These are phyloP conservation scores for Brachystomella parvula DNA, from an alignment of 1,140 invertebrate genomes.

Conservation along the genomic window DNA sequence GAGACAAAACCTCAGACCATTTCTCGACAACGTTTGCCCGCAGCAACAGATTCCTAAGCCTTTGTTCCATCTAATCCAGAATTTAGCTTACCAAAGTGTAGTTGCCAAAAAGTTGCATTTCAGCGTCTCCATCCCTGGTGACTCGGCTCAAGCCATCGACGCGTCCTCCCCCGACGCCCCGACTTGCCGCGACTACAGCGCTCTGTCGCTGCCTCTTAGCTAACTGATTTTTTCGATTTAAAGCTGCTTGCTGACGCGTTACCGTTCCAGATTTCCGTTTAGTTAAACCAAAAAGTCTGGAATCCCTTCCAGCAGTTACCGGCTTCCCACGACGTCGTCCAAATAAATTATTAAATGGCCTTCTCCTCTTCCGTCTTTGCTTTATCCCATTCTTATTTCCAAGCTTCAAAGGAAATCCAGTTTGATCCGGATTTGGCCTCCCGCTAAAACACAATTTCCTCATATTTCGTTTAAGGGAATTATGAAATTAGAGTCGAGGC, in stretches of 20 bases:
- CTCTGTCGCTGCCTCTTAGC: neutral
- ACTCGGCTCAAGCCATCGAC: slow-evolving; percentile 33
- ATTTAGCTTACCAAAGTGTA: slow-evolving; percentile 38
- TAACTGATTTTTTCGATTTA: neutral
- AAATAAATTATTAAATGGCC: neutral
- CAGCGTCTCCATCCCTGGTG: slow-evolving; percentile 34
- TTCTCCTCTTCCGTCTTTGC: slow-evolving; percentile 13
- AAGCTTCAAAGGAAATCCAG: neutral
- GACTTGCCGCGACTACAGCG: slow-evolving; percentile 8
- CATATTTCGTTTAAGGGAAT: neutral
- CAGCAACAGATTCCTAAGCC: too few species aligned
- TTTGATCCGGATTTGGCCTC: neutral
- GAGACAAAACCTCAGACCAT: too few species aligned
- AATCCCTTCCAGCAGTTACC: too few species aligned
- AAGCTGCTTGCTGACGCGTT: neutral
- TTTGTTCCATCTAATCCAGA: too few species aligned
- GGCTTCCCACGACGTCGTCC: neutral
- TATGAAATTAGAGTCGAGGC: neutral
- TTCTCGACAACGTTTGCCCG: too few species aligned
- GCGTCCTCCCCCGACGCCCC: slow-evolving; percentile 29
- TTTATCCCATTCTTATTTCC: neutral
- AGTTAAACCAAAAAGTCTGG: neutral
- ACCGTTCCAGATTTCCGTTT: neutral
- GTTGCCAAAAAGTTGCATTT: slow-evolving; percentile 37
- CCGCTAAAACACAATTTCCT: neutral